Percentiles rank a stretch among this genome's conserved stretches.
These are phyloP conservation scores for Scolopax mira DNA, from an alignment of 2,113 vertebrate genomes.

Conservation along the genomic window DNA sequence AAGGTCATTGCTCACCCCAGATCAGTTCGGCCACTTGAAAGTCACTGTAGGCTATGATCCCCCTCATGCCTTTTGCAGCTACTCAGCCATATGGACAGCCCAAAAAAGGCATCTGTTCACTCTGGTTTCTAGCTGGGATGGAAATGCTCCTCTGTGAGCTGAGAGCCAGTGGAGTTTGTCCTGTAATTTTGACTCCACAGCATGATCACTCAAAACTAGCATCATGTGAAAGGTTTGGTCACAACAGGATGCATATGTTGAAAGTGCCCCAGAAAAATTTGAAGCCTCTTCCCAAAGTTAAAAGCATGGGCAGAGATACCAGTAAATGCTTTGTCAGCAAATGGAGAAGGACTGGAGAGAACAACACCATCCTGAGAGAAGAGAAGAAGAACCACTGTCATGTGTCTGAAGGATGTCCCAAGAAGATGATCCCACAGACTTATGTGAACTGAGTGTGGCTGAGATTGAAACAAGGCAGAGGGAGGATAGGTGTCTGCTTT, in stretches of 20 bases:
- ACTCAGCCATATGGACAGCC: constrained; percentile 36
- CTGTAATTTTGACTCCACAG: not conserved
- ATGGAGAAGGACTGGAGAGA: not conserved
- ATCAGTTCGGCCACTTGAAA: not conserved
- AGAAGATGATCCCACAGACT: not conserved
- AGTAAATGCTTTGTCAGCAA: not conserved
- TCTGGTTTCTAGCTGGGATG: not conserved
- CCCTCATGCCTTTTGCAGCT: not conserved
- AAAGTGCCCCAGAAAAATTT: not conserved
- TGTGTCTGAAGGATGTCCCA: not conserved
- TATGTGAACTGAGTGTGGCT: not conserved
- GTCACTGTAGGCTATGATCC: not conserved
- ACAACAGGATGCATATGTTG: not conserved
- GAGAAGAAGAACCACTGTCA: not conserved
- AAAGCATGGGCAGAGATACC: not conserved
- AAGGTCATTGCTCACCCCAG: not conserved
- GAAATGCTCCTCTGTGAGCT: not conserved
- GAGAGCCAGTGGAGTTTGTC: not conserved
- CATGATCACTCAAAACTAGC: not conserved
- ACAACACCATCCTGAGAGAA: not conserved
- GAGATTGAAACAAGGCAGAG: not conserved
- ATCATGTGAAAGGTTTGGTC: not conserved
- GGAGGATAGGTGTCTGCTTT: not conserved
- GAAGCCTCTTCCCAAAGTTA: not conserved
- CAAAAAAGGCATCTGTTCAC: constrained; percentile 21